Percentiles rank a stretch among this genome's conserved stretches.
phyloP scores from a whole-genome alignment of 2,888 invertebrate species.

The Barypeithes pellucidus region DNA sequence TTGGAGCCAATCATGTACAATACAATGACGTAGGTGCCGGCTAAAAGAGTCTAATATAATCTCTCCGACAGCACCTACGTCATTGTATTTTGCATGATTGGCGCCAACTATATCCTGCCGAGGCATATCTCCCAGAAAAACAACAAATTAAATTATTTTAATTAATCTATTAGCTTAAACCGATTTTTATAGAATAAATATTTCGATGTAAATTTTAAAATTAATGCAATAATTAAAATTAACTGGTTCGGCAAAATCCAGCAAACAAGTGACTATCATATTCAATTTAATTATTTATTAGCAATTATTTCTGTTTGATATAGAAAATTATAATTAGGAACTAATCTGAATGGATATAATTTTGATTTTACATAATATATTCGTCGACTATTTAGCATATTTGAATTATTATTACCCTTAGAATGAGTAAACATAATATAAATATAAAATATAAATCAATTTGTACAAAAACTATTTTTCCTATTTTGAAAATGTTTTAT shows the following conservation, averaged over 20 bases:
- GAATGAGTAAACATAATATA: not conserved
- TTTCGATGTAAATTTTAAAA: conserved; percentile 22
- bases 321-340: conserved; percentile 24
- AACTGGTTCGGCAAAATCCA: conserved; percentile 24
- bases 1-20: no score
- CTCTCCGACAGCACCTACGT: no score
- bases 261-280: conserved; percentile 32
- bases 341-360: conserved; percentile 29
- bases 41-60: no score
- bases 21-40: no score
- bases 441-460: not conserved
- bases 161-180: conserved; percentile 27
- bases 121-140: no score
- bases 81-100: no score
- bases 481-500: no score
- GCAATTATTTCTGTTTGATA: conserved; percentile 42
- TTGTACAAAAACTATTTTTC: no score
- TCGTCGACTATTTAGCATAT: not conserved
- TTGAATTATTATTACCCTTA: not conserved
- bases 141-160: no score
- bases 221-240: conserved; percentile 36
- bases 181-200: conserved; percentile 35
- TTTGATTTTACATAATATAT: conserved; percentile 8
- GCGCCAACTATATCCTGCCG: no score
- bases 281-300: conserved; percentile 45